phyloP scores from a whole-genome alignment of 2,888 invertebrate species.

The Galerucella nymphaeae region DNA sequence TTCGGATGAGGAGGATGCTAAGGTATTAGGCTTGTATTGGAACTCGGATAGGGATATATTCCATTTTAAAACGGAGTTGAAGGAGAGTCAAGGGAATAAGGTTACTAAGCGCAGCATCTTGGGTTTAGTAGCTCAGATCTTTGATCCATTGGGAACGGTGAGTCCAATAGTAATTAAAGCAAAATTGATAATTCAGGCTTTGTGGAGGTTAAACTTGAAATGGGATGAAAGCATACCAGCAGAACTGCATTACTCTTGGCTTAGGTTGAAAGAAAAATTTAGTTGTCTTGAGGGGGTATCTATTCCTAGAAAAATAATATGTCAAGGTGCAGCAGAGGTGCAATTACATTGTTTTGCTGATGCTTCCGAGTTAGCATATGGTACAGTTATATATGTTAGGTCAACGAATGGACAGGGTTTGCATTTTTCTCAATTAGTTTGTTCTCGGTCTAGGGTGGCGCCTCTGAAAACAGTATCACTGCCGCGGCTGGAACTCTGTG shows the following conservation, averaged over 20 bases:
- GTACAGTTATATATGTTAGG: constrained; percentile 6
- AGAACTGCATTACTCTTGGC: constrained; percentile 22
- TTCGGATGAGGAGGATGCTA: constrained; percentile 19
- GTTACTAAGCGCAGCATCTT: constrained; percentile 24
- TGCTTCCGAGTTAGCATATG: constrained; percentile 25
- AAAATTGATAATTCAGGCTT: constrained; percentile 20
- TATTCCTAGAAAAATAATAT: constrained; percentile 26
- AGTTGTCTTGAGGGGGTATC: neutral
- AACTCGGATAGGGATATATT: constrained; percentile 20
- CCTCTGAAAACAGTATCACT: constrained; percentile 30
- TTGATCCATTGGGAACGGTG: constrained; percentile 22
- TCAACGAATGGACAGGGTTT: neutral
- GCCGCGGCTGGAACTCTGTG: constrained; percentile 31
- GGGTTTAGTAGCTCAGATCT: constrained; percentile 15
- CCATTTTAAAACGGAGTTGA: constrained; percentile 7
- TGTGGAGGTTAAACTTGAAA: constrained; percentile 21
- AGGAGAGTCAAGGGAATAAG: neutral
- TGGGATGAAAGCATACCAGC: constrained; percentile 27
- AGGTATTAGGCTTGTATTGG: constrained; percentile 31
- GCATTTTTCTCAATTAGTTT: constrained; percentile 16
- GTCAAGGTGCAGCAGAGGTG: constrained; percentile 12
- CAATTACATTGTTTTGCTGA: constrained; percentile 39
- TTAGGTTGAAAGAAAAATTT: constrained; percentile 12
- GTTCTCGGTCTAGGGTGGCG: constrained; percentile 35
- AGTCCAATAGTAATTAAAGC: constrained; percentile 23